A percentile compares a stretch with the other conserved stretches of the same genome.
Evolutionary conservation across 2,113 vertebrate species (phyloP).

Genomic region (Cardinalis cardinalis): DNA sequence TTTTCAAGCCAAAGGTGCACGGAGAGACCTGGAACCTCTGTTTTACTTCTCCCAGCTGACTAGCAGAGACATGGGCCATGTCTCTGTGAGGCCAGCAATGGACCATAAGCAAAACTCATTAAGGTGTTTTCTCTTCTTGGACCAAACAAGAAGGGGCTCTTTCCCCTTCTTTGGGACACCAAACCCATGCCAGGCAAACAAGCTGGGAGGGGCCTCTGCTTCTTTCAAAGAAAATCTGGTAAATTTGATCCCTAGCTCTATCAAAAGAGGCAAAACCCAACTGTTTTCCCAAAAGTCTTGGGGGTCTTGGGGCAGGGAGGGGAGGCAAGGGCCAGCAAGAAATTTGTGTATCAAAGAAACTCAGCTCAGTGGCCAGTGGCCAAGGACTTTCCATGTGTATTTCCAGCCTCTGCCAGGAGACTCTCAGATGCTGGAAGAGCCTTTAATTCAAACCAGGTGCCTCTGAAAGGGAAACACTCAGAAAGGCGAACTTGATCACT

Average conservation of each 20-base stretch:
- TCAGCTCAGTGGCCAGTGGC: conserved; percentile 20
- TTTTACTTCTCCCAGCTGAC: not conserved
- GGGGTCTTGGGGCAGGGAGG: conserved; percentile 1
- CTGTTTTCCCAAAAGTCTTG: conserved; percentile 30
- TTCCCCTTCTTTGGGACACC: not conserved
- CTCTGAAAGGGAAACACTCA: conserved; percentile 58
- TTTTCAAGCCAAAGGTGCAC: not conserved
- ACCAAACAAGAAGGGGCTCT: not conserved
- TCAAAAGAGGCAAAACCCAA: not conserved
- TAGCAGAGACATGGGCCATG: not conserved
- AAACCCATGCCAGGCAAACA: not conserved
- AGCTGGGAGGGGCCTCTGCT: not conserved
- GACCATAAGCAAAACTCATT: not conserved
- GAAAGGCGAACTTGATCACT: conserved; percentile 5
- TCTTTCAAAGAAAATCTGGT: conserved; percentile 59
- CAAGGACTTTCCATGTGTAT: conserved; percentile 67
- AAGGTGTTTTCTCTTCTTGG: not conserved
- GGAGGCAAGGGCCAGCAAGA: not conserved
- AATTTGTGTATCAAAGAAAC: conserved; percentile 44
- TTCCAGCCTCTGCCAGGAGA: conserved; percentile 65
- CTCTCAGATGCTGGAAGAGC: conserved; percentile 65
- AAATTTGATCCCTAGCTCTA: conserved; percentile 7
- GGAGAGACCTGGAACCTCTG: not conserved
- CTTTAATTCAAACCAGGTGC: conserved; percentile 75
- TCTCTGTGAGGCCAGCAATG: fast-evolving